phyloP scores from a whole-genome alignment of 2,113 vertebrate species.

The Mormyrus iriodes region DNA sequence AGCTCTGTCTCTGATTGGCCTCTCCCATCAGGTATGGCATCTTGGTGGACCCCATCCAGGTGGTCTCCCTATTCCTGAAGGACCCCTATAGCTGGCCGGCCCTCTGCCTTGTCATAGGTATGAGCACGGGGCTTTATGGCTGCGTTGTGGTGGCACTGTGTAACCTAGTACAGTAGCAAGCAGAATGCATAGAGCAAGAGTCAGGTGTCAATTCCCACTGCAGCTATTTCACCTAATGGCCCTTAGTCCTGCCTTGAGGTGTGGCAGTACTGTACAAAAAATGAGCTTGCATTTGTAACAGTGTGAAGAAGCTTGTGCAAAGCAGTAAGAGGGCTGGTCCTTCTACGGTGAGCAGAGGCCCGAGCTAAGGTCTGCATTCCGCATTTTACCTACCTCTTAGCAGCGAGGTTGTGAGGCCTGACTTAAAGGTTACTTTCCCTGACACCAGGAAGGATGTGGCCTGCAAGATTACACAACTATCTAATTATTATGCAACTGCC shows the following conservation, averaged over 20 bases:
- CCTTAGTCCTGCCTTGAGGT: not conserved
- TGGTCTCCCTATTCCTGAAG: slow-evolving; percentile 81
- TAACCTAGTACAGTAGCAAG: slow-evolving; percentile 42
- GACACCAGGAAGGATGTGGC: not conserved
- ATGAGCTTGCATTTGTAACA: not conserved
- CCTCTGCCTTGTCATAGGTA: slow-evolving; percentile 77
- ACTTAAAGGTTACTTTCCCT: not conserved
- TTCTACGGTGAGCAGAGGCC: not conserved
- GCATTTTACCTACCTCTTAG: not conserved
- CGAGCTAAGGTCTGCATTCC: not conserved
- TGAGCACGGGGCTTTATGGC: slow-evolving; percentile 14
- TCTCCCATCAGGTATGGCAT: slow-evolving; percentile 72
- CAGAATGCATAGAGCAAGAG: not conserved
- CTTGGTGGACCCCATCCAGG: slow-evolving; percentile 85
- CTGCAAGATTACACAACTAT: not conserved
- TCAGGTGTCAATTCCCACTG: not conserved
- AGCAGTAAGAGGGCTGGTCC: not conserved
- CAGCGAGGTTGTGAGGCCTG: not conserved
- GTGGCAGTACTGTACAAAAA: not conserved
- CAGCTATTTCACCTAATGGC: not conserved
- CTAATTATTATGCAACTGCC: not conserved
- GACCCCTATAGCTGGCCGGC: slow-evolving; percentile 89
- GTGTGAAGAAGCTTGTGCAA: not conserved
- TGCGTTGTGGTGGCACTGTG: not conserved
- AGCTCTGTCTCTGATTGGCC: not conserved